These are phyloP conservation scores for Pharmacophagus antenor DNA, from an alignment of 2,888 invertebrate species.

Conservation along the genomic window DNA sequence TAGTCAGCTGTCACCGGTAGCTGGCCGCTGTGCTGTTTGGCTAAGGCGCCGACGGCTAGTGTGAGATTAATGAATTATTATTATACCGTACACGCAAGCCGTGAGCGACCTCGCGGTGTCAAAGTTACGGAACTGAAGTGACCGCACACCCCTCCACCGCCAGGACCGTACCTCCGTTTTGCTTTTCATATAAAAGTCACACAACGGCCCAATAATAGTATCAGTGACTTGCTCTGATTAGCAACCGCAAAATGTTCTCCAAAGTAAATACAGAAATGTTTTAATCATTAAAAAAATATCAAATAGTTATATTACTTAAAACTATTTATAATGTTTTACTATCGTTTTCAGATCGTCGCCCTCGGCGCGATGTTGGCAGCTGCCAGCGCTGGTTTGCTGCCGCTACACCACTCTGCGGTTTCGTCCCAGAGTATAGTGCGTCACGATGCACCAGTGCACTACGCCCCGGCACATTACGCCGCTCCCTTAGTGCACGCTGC, in stretches of 20 bases:
- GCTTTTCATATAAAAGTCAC: constrained; percentile 79
- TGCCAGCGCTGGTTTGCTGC: constrained; percentile 79
- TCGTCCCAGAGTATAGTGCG: constrained; percentile 78
- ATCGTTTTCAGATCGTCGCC: constrained; percentile 60
- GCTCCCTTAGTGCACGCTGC: constrained; percentile 50
- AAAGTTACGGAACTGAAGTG: constrained; percentile 79
- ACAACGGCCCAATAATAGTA: constrained; percentile 69
- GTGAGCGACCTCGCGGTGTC: constrained; percentile 75
- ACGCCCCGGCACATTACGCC: constrained; percentile 53
- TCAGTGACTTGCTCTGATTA: constrained; percentile 78
- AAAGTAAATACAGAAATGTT: constrained; percentile 57
- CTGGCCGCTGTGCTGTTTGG: constrained; percentile 41
- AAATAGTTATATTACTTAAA: neutral
- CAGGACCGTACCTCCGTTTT: constrained; percentile 71
- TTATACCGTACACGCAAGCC: constrained; percentile 52
- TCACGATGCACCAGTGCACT: constrained; percentile 67
- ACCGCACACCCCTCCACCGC: constrained; percentile 68
- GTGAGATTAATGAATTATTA: constrained; percentile 48
- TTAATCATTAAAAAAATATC: neutral
- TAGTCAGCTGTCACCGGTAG: constrained; percentile 35
- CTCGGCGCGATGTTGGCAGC: constrained; percentile 74
- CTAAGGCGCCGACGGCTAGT: constrained; percentile 42
- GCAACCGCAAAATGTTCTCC: constrained; percentile 77
- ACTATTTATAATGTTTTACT: constrained; percentile 5
- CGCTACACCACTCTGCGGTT: constrained; percentile 66